These are phyloP conservation scores for Aphyosemion australe DNA, from an alignment of 2,113 vertebrate species.

Conservation along the genomic window DNA sequence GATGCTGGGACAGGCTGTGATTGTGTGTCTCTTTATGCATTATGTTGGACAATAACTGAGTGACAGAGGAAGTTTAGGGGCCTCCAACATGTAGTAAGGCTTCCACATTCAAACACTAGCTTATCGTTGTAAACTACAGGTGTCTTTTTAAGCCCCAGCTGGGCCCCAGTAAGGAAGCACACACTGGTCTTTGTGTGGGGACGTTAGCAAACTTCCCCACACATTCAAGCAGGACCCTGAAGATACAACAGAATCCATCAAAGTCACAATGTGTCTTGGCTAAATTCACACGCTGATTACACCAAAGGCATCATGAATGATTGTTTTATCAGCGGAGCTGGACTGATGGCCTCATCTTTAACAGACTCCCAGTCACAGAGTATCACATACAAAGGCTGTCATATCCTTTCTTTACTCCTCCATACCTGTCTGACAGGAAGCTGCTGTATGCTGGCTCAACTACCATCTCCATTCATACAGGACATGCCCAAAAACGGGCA, in stretches of 20 bases:
- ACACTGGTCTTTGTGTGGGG: slow-evolving; percentile 56
- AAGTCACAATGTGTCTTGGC: slow-evolving; percentile 51
- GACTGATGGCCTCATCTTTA: slow-evolving; percentile 10
- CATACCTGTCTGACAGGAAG: slow-evolving; percentile 57
- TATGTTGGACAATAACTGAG: slow-evolving; percentile 38
- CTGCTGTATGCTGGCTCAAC: not conserved
- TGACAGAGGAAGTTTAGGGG: slow-evolving; percentile 10
- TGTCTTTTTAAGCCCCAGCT: slow-evolving; percentile 37
- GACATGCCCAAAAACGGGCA: slow-evolving; percentile 68
- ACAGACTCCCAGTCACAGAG: too few species aligned
- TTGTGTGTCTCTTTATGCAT: slow-evolving; percentile 37
- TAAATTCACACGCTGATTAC: slow-evolving; percentile 20
- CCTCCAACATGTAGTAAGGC: slow-evolving; percentile 4
- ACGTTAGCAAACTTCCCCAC: slow-evolving; percentile 48
- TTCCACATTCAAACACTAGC: slow-evolving; percentile 12
- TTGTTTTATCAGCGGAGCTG: slow-evolving; percentile 34
- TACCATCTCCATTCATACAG: slow-evolving; percentile 12
- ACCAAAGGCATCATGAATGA: slow-evolving; percentile 30
- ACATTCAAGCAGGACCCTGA: slow-evolving; percentile 46
- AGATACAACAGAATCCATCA: slow-evolving; percentile 58
- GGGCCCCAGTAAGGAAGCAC: slow-evolving; percentile 32
- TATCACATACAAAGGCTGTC: slow-evolving; percentile 12
- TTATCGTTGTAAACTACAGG: slow-evolving; percentile 43
- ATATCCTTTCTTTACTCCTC: not conserved
- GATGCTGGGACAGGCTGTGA: slow-evolving; percentile 37